Conservation (phyloP, 2,888 invertebrate genomes). For the Pseudoips prasinana region DNA sequence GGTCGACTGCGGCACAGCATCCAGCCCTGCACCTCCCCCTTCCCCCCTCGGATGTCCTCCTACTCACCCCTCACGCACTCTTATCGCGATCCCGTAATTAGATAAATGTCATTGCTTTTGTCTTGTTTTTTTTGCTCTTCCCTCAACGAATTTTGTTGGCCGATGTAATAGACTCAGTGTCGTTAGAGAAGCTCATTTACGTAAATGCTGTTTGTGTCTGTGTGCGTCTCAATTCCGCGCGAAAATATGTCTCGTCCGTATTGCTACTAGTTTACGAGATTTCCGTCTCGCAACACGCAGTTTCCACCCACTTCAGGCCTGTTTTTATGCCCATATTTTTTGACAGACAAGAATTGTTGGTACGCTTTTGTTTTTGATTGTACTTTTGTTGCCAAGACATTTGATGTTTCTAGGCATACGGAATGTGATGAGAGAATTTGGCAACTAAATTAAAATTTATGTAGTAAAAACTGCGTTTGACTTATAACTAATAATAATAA, state of each 20-base stretch:
- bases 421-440: too few species aligned
- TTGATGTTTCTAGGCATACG: too few species aligned
- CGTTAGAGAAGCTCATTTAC: constrained; percentile 43
- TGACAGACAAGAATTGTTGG: constrained; percentile 12
- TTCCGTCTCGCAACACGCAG: constrained; percentile 27
- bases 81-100: constrained; percentile 78
- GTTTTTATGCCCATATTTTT: constrained; percentile 31
- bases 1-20: constrained; percentile 63
- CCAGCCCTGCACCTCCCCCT: constrained; percentile 39
- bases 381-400: constrained; percentile 7
- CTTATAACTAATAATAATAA: too few species aligned
- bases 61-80: constrained; percentile 45
- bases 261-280: constrained; percentile 40
- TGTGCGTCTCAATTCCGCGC: constrained; percentile 30
- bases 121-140: constrained; percentile 53
- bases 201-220: constrained; percentile 36
- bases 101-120: constrained; percentile 79
- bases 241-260: constrained; percentile 38
- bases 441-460: too few species aligned
- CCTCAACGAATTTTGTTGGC: constrained; percentile 47
- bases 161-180: constrained; percentile 49
- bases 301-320: constrained; percentile 37
- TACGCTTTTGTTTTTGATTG: constrained; percentile 12
- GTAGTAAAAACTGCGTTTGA: too few species aligned
- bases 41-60: constrained; percentile 36